A percentile compares a stretch with the other conserved stretches of the same genome.
Evolutionary conservation across 1,140 invertebrate genomes (phyloP).

Genomic region (Drosophila seguyi): DNA sequence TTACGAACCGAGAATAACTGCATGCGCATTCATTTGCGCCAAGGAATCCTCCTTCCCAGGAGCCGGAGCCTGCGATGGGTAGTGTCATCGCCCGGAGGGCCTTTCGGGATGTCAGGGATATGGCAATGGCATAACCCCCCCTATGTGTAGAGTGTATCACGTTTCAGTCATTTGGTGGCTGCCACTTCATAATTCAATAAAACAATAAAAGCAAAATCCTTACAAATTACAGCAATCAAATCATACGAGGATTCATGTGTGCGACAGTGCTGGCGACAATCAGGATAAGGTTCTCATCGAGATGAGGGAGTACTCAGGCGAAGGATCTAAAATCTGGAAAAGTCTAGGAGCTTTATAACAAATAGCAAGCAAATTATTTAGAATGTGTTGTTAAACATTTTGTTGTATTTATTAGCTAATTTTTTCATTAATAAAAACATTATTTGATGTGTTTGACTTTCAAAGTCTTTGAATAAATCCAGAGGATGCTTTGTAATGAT

Average conservation of each 20-base stretch:
- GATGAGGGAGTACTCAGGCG: neutral
- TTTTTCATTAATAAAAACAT: too few species aligned
- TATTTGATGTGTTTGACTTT: too few species aligned
- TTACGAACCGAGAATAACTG: conserved; percentile 49
- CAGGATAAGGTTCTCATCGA: neutral
- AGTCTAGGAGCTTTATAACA: neutral
- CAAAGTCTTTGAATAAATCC: too few species aligned
- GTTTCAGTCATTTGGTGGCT: conserved; percentile 73
- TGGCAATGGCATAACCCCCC: conserved; percentile 17
- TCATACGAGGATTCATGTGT: conserved; percentile 38
- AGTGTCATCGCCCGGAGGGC: conserved; percentile 16
- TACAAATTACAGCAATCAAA: conserved; percentile 84
- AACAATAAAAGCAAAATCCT: conserved; percentile 83
- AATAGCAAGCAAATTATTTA: neutral
- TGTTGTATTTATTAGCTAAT: neutral
- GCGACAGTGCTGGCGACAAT: conserved; percentile 10
- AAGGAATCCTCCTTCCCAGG: conserved; percentile 45
- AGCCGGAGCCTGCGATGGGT: neutral
- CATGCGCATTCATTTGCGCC: conserved; percentile 61
- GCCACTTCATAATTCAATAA: conserved; percentile 84
- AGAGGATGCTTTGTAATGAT: neutral
- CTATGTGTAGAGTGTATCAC: conserved; percentile 62
- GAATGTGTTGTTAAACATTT: neutral
- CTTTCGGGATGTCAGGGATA: conserved; percentile 20
- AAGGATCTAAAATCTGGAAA: neutral